phyloP scores from a whole-genome alignment of 2,113 vertebrate genomes.

The Machaerirhynchus nigripectus region DNA sequence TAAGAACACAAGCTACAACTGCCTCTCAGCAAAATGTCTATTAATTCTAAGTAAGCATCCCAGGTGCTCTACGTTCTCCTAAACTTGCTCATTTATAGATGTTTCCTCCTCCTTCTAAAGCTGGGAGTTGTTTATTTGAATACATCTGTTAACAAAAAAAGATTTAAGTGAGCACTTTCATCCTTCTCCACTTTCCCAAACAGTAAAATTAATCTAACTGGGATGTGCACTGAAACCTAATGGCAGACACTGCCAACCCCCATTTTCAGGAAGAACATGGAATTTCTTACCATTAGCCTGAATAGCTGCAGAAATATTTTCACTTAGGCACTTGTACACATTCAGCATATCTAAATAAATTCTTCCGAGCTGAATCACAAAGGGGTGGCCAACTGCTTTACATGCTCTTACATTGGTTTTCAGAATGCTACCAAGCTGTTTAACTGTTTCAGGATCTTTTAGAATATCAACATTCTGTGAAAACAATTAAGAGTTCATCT shows the following conservation, averaged over 20 bases:
- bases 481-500: not conserved
- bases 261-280: not conserved
- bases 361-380: conserved; percentile 96
- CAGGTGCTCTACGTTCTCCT: not conserved
- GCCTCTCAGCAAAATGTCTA: not conserved
- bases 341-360: conserved; percentile 99
- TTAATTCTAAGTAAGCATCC: not conserved
- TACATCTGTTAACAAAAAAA: not conserved
- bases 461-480: conserved; percentile 96
- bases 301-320: conserved; percentile 99
- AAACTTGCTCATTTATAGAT: not conserved
- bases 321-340: conserved; percentile 99
- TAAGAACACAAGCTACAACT: not conserved
- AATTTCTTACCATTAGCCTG: conserved; percentile 90
- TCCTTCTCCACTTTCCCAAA: not conserved
- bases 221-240: not conserved
- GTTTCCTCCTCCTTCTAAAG: not conserved
- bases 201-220: not conserved
- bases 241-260: too few species aligned
- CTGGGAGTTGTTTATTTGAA: not conserved
- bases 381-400: conserved; percentile 97
- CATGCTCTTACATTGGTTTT: conserved; percentile 98
- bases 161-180: not conserved
- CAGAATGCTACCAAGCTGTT: conserved; percentile 96
- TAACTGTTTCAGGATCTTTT: conserved; percentile 99